Base-by-base conservation (phyloP, 1,140 invertebrate species). In the Cyclina sinensis region DNA sequence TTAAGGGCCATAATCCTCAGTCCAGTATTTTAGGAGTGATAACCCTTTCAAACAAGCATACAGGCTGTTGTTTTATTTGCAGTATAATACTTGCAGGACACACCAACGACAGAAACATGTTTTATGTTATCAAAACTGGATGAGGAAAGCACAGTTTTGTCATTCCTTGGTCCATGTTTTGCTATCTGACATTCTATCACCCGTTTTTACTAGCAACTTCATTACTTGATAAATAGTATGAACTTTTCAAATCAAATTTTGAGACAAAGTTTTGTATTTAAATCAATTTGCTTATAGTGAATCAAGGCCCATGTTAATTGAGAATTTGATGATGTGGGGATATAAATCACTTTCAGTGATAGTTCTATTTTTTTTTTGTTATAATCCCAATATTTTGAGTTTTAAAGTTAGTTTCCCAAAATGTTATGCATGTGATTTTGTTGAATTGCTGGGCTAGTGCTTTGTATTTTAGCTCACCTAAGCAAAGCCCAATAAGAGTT, bases 391-490 rank as follows among this genome's bases (percentile, higher is more conserved):
- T 54, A n/a, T 54, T 54, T 16, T 68, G 62, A 68, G 62, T 37
- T 68, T 68, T 32, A 35, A 68, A 35, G 27, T 68, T 68, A 68
- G 62, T 37, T 68, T 32, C 35, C 30, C 62, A 68, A 68, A 35
- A 12, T 68, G 35, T 32, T 35, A 35, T 37, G 27, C 62, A 68
- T 68, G 62, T 68, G 62, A 68, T 37, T 35, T 68, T 68, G 35
- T 35, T 35, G 35, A 68, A 68, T 68, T 35, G 27, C 62, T 37
- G 11, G 62, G 35, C 62, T 37, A 68, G 27, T 68, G 35, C n/a
- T 35, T 37, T 35, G 62, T 68, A 68, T 37, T 68, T 68, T 68
- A 68, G 62, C 62, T 68, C 62, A 68, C 62, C 14, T 68, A 18
- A 68, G 62, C 27, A 32, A 68, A 68, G 62, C 62, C 62, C 35